Conservation (phyloP, 2,113 vertebrate genomes). For the Athene cunicularia region DNA sequence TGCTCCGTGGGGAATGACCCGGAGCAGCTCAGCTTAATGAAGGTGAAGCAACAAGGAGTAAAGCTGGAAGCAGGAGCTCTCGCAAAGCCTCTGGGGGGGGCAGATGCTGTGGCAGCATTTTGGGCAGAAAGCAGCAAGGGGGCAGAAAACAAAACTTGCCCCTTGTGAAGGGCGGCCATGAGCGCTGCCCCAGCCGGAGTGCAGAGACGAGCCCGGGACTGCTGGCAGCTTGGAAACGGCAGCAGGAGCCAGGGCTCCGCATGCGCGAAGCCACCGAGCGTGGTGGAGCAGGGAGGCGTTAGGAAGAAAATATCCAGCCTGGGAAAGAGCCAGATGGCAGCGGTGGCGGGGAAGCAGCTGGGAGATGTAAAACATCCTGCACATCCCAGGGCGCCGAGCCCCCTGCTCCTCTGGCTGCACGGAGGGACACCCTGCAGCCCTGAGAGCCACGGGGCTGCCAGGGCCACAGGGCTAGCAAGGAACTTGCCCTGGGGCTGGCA, state of each 20-base stretch:
- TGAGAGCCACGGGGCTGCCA: accelerated
- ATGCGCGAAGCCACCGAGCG: accelerated
- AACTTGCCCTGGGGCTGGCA: accelerated
- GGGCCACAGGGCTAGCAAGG: accelerated
- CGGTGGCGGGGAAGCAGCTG: background rate
- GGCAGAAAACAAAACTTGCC: background rate
- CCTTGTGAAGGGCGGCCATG: background rate
- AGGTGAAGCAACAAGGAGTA: background rate
- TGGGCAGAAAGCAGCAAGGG: background rate
- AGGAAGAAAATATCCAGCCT: background rate
- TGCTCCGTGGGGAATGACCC: background rate
- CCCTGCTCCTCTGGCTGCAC: background rate
- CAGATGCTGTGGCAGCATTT: background rate
- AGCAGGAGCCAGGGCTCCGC: background rate
- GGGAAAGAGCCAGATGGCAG: constrained; percentile 6
- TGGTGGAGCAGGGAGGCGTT: background rate
- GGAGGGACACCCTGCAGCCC: background rate
- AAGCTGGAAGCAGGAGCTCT: background rate
- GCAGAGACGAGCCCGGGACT: accelerated
- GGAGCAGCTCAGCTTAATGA: background rate
- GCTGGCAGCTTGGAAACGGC: accelerated
- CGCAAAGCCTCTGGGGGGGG: accelerated
- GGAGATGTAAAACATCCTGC: background rate
- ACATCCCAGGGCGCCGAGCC: accelerated
- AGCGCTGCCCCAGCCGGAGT: accelerated